Conservation (phyloP, 2,888 invertebrate genomes). For the Caenorhabditis sp. region DNA sequence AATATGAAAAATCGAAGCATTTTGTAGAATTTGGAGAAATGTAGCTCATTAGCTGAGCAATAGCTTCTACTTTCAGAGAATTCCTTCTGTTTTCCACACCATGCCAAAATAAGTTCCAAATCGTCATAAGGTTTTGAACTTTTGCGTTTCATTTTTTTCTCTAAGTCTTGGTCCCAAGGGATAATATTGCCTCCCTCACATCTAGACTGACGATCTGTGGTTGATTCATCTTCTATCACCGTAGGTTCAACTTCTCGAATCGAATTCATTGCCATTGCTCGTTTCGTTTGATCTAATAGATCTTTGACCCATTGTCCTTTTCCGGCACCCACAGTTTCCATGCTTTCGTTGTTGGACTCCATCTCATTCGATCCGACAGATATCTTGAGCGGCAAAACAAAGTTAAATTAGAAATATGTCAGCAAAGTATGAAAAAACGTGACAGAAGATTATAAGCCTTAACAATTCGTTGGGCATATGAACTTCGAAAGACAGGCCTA, state of each 20-base stretch:
- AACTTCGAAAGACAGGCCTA: background rate
- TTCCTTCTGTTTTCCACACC: background rate
- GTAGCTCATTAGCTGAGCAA: too few species aligned
- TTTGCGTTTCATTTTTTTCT: too few species aligned
- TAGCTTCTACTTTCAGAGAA: background rate
- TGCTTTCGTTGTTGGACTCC: constrained; percentile 70
- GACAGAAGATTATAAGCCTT: too few species aligned
- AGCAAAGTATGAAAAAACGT: background rate
- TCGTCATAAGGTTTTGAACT: too few species aligned
- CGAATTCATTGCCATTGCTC: constrained; percentile 71
- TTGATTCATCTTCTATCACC: constrained; percentile 39
- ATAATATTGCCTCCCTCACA: constrained; percentile 22
- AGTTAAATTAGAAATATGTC: background rate
- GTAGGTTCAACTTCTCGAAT: constrained; percentile 67
- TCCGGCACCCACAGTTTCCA: constrained; percentile 79
- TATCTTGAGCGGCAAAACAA: constrained; percentile 36
- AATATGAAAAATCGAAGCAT: too few species aligned
- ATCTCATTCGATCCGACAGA: constrained; percentile 69
- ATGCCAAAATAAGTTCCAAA: constrained; percentile 1
- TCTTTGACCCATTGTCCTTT: constrained; percentile 81
- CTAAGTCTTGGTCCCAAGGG: background rate
- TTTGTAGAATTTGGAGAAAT: too few species aligned
- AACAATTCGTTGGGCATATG: background rate
- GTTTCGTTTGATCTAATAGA: constrained; percentile 73
- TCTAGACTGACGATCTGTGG: constrained; percentile 49